Base-by-base conservation (phyloP, 2,113 vertebrate genomes). In the Apaloderma vittatum region DNA sequence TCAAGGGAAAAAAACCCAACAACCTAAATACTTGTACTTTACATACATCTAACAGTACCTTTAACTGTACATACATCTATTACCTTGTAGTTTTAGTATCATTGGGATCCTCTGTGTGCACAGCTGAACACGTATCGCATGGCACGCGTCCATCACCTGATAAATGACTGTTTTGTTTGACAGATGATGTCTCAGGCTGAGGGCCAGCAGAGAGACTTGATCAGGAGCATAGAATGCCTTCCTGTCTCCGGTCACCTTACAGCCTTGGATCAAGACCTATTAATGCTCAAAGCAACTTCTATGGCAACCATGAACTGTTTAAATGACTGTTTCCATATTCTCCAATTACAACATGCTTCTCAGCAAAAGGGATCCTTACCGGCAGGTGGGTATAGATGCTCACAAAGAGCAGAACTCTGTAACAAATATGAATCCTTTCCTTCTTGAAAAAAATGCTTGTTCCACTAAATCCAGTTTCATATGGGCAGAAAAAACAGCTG, bases 261-360 rank as follows among this genome's bases (percentile, higher is more conserved):
- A 61, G 98, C 99, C 65, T 97, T 99, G 91, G 99, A 99, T 98
- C 99, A 99, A 98, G 99, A 99, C 90, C 98, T 99, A 5, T 96
- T 99, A 92, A 99, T 99, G 99, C 99, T 99, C 73, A 99, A 99
- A 97, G 99, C 99, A 92, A 99, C 99, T 15, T 99, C 99, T 74
- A 99, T 99, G 99, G 99, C 99, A 93, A 99, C 99, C 62, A 99
- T 99, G 99, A 99, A 98, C 98, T 99, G 99, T 97, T 98, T 99
- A 95, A 99, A 98, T 57, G 99, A 99, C 97, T 99, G 99, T 96
- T 99, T 99, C 97, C 99, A 99, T 92, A 99, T 99, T 97, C 98
- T 99, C 55, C 99, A 99, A 97, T 97, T 99, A 92, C 99, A 99
- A 94, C 99, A 99, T 86, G 98, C 99, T 48, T 98, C 99, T 73